These are phyloP conservation scores for Daphoenositta chrysoptera DNA, from an alignment of 2,113 vertebrate genomes.

Conservation along the genomic window DNA sequence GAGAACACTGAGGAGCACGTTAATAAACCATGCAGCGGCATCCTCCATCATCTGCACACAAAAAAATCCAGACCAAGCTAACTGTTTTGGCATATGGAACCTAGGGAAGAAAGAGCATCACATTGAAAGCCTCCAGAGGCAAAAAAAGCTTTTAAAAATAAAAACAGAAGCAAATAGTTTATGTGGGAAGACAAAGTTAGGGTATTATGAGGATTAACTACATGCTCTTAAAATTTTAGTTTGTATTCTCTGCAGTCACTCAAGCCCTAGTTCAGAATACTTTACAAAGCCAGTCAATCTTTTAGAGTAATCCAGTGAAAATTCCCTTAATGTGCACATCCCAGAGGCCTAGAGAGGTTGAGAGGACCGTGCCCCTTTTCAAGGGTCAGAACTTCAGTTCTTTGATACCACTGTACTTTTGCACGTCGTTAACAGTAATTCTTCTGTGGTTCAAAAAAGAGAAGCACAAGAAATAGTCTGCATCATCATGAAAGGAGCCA, in stretches of 20 bases:
- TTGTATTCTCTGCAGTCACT: not conserved
- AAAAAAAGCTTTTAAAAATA: slow-evolving; percentile 33
- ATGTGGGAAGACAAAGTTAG: not conserved
- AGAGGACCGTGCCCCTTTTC: not conserved
- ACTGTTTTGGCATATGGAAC: not conserved
- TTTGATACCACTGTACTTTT: not conserved
- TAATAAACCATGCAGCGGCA: not conserved
- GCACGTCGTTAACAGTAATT: not conserved
- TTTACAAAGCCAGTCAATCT: not conserved
- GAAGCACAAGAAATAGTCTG: not conserved
- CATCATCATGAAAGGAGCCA: not conserved
- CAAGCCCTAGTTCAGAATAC: not conserved
- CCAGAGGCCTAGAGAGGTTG: not conserved
- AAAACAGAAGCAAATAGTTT: not conserved
- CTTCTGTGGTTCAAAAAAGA: not conserved
- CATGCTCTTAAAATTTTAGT: not conserved
- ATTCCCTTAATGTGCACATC: not conserved
- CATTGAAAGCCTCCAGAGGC: slow-evolving; percentile 2
- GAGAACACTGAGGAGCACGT: not conserved
- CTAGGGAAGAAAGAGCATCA: not conserved
- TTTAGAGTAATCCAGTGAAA: not conserved
- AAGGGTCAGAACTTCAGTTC: not conserved
- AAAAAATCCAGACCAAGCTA: not conserved
- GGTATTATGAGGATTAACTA: not conserved
- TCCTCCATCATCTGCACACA: not conserved